Conservation (phyloP, 2,888 invertebrate species). For the Drosophila meridionalis region DNA sequence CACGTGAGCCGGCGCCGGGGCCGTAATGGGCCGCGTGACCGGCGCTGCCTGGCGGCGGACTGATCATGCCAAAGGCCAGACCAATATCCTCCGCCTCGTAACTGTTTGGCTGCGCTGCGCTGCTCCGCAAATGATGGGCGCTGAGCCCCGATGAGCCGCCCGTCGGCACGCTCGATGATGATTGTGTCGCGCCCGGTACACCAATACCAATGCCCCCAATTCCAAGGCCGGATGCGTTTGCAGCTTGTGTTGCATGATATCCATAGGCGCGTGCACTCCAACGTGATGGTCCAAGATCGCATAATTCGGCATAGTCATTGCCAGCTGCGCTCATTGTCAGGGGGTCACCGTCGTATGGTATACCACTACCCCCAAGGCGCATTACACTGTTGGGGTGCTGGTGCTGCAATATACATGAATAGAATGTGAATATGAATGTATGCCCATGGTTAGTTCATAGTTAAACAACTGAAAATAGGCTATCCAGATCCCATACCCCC, state of each 20-base stretch:
- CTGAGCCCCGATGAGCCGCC: conserved; percentile 82
- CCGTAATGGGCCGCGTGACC: conserved; percentile 60
- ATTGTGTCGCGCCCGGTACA: conserved; percentile 66
- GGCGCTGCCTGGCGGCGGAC: conserved; percentile 76
- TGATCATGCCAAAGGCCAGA: conserved; percentile 80
- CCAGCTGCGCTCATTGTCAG: conserved; percentile 86
- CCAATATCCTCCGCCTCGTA: conserved; percentile 85
- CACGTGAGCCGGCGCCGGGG: conserved; percentile 60
- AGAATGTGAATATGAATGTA: background rate
- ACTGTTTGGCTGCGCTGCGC: conserved; percentile 81
- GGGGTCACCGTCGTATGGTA: conserved; percentile 85
- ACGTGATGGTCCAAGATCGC: conserved; percentile 85
- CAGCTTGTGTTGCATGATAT: conserved; percentile 77
- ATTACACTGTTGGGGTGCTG: conserved; percentile 80
- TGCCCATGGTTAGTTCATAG: conserved; percentile 30
- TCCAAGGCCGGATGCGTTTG: conserved; percentile 62
- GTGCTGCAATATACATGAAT: conserved; percentile 21
- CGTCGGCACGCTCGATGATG: conserved; percentile 82
- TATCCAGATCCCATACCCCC: background rate
- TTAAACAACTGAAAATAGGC: conserved; percentile 36
- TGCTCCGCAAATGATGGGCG: conserved; percentile 81
- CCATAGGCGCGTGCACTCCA: conserved; percentile 85
- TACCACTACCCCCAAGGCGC: conserved; percentile 84
- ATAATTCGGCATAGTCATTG: conserved; percentile 86
- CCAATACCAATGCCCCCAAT: conserved; percentile 64